A percentile compares a stretch with the other conserved stretches of the same genome.
Conservation (phyloP, 2,113 vertebrate species). For the Platycercus adscitus region DNA sequence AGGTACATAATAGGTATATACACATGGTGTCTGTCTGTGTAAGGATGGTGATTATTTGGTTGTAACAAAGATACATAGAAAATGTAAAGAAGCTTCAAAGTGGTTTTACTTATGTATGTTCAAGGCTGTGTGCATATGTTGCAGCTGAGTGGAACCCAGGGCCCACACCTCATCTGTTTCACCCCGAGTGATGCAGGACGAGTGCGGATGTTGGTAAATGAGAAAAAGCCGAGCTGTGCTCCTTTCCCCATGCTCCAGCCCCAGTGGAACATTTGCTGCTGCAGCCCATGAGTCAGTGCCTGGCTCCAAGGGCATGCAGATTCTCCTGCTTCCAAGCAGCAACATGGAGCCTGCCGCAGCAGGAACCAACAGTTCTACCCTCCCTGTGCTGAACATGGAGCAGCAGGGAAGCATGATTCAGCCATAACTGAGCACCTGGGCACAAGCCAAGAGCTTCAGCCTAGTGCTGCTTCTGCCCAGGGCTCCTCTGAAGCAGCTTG, state of each 20-base stretch:
- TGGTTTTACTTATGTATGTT: not conserved
- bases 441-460: not conserved
- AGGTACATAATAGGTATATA: not conserved
- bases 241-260: not conserved
- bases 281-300: not conserved
- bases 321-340: not conserved
- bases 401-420: not conserved
- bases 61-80: not conserved
- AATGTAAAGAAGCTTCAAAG: not conserved
- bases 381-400: rapidly evolving
- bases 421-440: rapidly evolving
- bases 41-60: not conserved
- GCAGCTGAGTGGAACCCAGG: not conserved
- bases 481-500: not conserved
- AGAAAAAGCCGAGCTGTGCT: too few species aligned
- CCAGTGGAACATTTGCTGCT: not conserved
- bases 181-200: rapidly evolving
- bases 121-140: rapidly evolving
- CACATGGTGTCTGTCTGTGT: not conserved
- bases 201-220: rapidly evolving
- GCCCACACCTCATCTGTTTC: not conserved
- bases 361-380: rapidly evolving
- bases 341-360: not conserved
- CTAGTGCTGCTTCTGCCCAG: not conserved
- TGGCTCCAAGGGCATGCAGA: not conserved